Percentiles rank a stretch among this genome's conserved stretches.
Evolutionary conservation across 2,888 invertebrate genomes (phyloP).

Genomic region (Spisula solida): DNA sequence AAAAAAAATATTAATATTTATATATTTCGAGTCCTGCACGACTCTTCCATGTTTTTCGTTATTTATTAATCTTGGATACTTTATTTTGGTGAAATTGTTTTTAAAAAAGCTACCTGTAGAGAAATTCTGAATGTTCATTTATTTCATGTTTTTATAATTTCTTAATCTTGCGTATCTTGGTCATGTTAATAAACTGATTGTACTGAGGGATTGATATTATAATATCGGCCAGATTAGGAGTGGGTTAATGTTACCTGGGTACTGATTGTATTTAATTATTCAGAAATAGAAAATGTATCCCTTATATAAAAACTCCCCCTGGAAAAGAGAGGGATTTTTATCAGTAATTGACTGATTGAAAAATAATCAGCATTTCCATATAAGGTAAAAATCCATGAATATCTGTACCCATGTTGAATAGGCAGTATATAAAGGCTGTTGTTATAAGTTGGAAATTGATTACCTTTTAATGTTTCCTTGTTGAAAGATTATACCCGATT

Average conservation of each 20-base stretch:
- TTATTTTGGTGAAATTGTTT: too few species aligned
- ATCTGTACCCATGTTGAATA: constrained; percentile 47
- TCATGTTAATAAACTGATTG: background rate
- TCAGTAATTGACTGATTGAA: constrained; percentile 33
- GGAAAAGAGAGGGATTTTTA: constrained; percentile 5
- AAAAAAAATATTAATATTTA: background rate
- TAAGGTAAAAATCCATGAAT: constrained; percentile 32
- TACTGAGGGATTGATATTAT: background rate
- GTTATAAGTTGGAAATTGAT: constrained; percentile 60
- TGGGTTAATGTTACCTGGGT: background rate
- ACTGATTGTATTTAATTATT: background rate
- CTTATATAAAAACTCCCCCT: constrained; percentile 4
- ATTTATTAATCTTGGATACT: too few species aligned
- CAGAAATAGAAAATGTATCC: constrained; percentile 9
- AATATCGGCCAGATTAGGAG: background rate
- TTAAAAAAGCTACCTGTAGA: too few species aligned
- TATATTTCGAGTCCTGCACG: too few species aligned
- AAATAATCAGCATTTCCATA: constrained; percentile 45
- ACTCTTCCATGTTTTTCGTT: too few species aligned
- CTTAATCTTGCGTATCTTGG: background rate
- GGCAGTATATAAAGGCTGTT: constrained; percentile 34
- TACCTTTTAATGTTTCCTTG: constrained; percentile 62
- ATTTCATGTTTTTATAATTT: background rate
- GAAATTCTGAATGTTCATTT: background rate
- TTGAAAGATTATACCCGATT: constrained; percentile 70